Conservation (phyloP, 2,888 invertebrate species). For the Drosophila parthenogenetica region DNA sequence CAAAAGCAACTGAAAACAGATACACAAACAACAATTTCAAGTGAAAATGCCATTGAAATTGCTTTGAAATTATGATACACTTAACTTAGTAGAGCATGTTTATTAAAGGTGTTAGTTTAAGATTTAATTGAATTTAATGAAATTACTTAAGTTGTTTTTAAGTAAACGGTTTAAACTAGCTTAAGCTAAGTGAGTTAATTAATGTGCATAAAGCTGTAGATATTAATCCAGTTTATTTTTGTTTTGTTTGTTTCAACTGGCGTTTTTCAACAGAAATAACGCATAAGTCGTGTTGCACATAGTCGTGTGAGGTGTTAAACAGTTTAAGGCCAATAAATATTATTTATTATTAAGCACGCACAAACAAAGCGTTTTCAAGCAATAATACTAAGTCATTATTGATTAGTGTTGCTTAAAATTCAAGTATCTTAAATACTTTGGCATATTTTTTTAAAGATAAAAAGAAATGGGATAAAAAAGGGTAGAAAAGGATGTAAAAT, state of each 20-base stretch:
- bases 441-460: too few relatives aligned
- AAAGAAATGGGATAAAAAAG: too few relatives aligned
- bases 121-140: not conserved
- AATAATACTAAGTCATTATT: slow-evolving; percentile 17
- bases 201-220: slow-evolving; percentile 3
- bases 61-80: slow-evolving; percentile 34
- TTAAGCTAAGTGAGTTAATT: not conserved
- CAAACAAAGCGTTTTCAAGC: slow-evolving; percentile 28
- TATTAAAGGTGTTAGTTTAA: not conserved
- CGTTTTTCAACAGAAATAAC: slow-evolving; percentile 32
- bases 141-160: not conserved
- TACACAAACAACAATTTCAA: slow-evolving; percentile 28
- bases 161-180: not conserved
- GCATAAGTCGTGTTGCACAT: slow-evolving; percentile 35
- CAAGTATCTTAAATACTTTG: not conserved
- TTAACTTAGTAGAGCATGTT: not conserved
- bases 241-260: not conserved
- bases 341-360: slow-evolving; percentile 37
- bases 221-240: not conserved
- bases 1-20: slow-evolving; percentile 6
- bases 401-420: not conserved
- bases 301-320: slow-evolving; percentile 11
- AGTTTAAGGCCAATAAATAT: slow-evolving; percentile 23
- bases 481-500: too few relatives aligned
- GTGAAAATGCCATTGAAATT: slow-evolving; percentile 58